Evolutionary conservation across 2,797 vertebrate genomes (phyloP).

Genomic region (Diplodus sargus): DNA sequence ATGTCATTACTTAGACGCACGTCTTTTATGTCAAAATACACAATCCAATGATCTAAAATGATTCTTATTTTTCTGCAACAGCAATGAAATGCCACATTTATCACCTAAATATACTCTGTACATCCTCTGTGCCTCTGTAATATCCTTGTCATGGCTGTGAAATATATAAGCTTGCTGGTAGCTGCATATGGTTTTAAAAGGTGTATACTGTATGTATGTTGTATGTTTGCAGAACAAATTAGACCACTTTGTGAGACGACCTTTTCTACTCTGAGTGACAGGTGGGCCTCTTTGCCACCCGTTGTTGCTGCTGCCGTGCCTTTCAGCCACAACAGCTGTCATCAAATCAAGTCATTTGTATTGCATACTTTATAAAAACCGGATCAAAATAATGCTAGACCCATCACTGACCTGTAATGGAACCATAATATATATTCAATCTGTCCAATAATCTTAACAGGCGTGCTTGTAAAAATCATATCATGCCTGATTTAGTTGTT

Average conservation of each 20-base stretch:
- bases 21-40: no score
- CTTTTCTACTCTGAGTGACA: conserved; percentile 51
- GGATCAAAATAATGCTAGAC: neutral
- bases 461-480: neutral
- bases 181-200: neutral
- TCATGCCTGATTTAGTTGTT: neutral
- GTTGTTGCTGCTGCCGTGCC: conserved; percentile 19
- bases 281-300: conserved; percentile 31
- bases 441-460: neutral
- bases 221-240: conserved; percentile 20
- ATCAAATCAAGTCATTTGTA: conserved; percentile 16
- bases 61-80: no score
- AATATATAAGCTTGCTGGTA: neutral
- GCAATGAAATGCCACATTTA: neutral
- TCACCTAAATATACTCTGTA: neutral
- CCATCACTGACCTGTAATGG: neutral
- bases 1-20: no score
- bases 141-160: no score
- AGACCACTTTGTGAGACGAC: conserved; percentile 24
- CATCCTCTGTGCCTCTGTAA: no score
- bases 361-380: conserved; percentile 1
- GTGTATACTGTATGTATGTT: neutral
- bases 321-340: conserved; percentile 9
- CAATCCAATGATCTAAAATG: no score
- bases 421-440: neutral